A percentile compares a stretch with the other conserved stretches of the same genome.
Evolutionary conservation across 2,888 invertebrate genomes (phyloP).

Genomic region (Cataglyphis altisquamis): DNA sequence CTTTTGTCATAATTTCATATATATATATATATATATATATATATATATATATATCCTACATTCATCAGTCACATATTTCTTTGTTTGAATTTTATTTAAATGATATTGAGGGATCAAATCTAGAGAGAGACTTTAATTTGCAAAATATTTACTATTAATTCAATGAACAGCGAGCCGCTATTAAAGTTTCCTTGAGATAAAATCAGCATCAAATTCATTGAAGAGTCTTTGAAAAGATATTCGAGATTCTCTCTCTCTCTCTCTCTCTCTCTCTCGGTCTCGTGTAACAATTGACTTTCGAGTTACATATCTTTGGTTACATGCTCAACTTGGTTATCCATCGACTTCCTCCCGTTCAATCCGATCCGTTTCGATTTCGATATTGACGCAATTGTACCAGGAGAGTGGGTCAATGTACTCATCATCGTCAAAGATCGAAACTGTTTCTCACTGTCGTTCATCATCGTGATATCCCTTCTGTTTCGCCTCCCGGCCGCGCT

Average conservation of each 20-base stretch:
- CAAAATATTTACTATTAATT: not conserved
- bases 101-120: not conserved
- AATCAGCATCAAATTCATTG: not conserved
- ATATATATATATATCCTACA: not conserved
- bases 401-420: constrained; percentile 39
- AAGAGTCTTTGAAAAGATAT: constrained; percentile 1
- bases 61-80: not conserved
- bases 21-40: no score
- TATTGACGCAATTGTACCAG: constrained; percentile 14
- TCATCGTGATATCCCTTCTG: constrained; percentile 68
- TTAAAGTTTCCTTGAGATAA: not conserved
- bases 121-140: not conserved
- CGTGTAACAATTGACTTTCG: constrained; percentile 13
- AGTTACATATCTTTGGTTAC: not conserved
- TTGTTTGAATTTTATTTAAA: not conserved
- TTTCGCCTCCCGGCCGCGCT: constrained; percentile 63
- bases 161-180: not conserved
- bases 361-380: constrained; percentile 48
- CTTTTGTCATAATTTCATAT: not conserved
- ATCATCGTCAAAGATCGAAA: constrained; percentile 61
- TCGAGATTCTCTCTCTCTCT: not conserved
- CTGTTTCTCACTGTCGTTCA: constrained; percentile 69
- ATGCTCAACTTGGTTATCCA: constrained; percentile 5
- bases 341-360: constrained; percentile 32
- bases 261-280: not conserved